These are phyloP conservation scores for Mamestra brassicae DNA, from an alignment of 2,888 invertebrate species.

Conservation along the genomic window DNA sequence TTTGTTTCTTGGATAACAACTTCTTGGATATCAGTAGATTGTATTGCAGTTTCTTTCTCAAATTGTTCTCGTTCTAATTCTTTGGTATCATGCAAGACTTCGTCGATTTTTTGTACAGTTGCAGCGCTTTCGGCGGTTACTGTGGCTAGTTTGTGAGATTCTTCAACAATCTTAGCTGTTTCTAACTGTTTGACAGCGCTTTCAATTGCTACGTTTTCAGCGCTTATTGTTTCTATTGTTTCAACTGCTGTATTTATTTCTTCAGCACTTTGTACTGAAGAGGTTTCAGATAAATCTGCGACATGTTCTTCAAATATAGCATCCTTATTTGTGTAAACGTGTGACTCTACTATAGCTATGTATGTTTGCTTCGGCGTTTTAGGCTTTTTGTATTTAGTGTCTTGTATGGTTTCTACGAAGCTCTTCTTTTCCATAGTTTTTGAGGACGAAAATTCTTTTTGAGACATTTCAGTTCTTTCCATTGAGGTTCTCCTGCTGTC, in stretches of 20 bases:
- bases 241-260: slow-evolving; percentile 70
- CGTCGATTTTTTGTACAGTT: slow-evolving; percentile 59
- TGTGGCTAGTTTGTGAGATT: slow-evolving; percentile 58
- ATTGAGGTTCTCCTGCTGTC: slow-evolving; percentile 67
- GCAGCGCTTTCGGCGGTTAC: slow-evolving; percentile 60
- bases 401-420: slow-evolving; percentile 67
- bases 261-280: slow-evolving; percentile 73
- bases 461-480: slow-evolving; percentile 61
- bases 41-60: slow-evolving; percentile 57
- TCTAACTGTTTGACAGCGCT: slow-evolving; percentile 63
- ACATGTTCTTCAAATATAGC: slow-evolving; percentile 79
- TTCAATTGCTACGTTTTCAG: slow-evolving; percentile 68
- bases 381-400: slow-evolving; percentile 64
- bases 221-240: slow-evolving; percentile 60
- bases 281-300: slow-evolving; percentile 74
- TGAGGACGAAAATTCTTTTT: slow-evolving; percentile 63
- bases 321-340: slow-evolving; percentile 85
- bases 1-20: slow-evolving; percentile 55
- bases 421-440: slow-evolving; percentile 68
- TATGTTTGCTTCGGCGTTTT: slow-evolving; percentile 79
- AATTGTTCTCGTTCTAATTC: slow-evolving; percentile 62
- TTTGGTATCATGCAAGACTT: slow-evolving; percentile 55
- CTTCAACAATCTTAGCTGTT: slow-evolving; percentile 64
- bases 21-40: slow-evolving; percentile 52
- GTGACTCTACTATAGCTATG: slow-evolving; percentile 85